These are phyloP conservation scores for Phyllotis vaccarum DNA, from an alignment of 2,797 vertebrate species.

Conservation along the genomic window DNA sequence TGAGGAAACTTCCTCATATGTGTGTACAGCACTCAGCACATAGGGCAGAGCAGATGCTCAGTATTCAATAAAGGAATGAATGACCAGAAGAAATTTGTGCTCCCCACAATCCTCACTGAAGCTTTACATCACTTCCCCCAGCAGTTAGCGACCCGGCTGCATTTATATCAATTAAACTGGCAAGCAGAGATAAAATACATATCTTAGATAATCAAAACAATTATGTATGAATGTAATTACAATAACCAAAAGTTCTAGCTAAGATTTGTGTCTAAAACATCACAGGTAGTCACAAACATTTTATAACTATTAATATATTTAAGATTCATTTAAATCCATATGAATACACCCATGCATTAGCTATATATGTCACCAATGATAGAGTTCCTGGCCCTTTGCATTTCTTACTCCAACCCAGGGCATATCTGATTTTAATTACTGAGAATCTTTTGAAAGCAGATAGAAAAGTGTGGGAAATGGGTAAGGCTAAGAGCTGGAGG, in stretches of 20 bases:
- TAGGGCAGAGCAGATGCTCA: not conserved
- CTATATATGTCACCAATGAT: not conserved
- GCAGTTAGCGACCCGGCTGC: not conserved
- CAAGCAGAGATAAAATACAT: not conserved
- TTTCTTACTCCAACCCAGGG: not conserved
- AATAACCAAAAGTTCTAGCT: not conserved
- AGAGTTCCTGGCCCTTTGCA: not conserved
- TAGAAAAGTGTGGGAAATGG: not conserved
- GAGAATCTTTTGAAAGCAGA: not conserved
- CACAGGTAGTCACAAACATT: not conserved
- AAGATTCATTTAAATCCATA: not conserved
- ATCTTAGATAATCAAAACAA: not conserved
- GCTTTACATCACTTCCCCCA: not conserved
- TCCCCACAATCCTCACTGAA: not conserved
- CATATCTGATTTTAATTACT: not conserved
- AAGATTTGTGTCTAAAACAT: not conserved
- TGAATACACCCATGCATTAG: not conserved
- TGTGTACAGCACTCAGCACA: not conserved
- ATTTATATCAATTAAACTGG: not conserved
- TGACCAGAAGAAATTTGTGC: not conserved
- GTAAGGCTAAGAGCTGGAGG: not conserved
- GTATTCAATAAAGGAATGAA: not conserved
- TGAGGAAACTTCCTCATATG: not conserved
- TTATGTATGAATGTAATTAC: not conserved
- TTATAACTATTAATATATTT: constrained; percentile 12